Evolutionary conservation across 2,888 invertebrate genomes (phyloP), one percentile per base, ranked within the genome.

Genomic region (Blera fallax): DNA sequence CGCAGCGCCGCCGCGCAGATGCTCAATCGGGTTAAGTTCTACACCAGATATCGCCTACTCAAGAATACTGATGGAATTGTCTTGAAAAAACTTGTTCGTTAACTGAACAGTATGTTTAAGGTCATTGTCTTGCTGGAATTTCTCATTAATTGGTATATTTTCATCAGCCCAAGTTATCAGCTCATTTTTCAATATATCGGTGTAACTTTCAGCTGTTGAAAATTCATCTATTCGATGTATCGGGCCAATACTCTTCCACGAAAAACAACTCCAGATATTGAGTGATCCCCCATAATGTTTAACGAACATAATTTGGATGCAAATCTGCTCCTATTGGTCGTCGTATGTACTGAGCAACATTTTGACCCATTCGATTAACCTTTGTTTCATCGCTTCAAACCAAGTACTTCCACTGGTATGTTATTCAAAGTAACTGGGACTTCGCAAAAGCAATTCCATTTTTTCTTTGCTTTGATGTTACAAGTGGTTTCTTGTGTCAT

Each of bases 361-460:
- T 11, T 64, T 24, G 48, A 27, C 45, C 29, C 14, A 64, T 8
- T 1, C 29, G 43, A 48, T 64, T 45, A 16, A 34, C 40, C 11
- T 67, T 52, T 3, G 29, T 50, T 32, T 67, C 34, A 32, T 67
- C 52, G 32, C n/a, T 67, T 52, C 52, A 50, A 18, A 52, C 50
- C 8, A 50, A n/a, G 37, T 50, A 29, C 6, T 50, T 45, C 50
- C n/a, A n/a, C 45, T 45, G 8, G 8, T 65, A 24, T 65, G 14
- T 21, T 29, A 40, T 14, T 48, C 45, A 65, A 45, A 6, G 16
- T n/a, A 18, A n/a, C 24, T 67, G 67, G 6, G n/a, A 50, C 50
- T 52, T 67, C 18, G 67, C 50, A 29, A 67, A 67, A 2, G 18
- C 21, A 18, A 67, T 50, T 10, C 52, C 16, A 7, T 11, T 7